Base-by-base conservation (phyloP, 1,140 invertebrate genomes). In the Galendromus occidentalis region DNA sequence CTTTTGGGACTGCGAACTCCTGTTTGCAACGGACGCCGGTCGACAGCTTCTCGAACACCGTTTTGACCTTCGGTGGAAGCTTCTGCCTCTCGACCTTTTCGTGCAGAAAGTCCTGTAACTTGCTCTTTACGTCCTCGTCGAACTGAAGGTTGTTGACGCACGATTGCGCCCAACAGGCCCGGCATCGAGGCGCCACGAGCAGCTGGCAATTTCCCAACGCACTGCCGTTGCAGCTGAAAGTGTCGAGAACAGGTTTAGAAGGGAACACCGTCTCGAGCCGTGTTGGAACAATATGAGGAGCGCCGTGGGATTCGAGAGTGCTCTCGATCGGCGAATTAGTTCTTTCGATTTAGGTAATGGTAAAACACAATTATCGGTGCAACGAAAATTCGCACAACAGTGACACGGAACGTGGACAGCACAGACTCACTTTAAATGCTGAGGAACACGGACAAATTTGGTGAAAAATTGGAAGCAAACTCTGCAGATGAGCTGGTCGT, bases 361-460 rank as follows among this genome's bases (percentile, higher is more conserved):
- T n/a, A n/a, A n/a, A n/a, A n/a, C n/a, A n/a, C n/a, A n/a, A n/a
- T n/a, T n/a, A n/a, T n/a, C n/a, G 33, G 9, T 6, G 9, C 4
- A 9, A 39, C 9, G 33, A 39, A 9, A 39, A 39, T 39, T 39
- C 33, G 33, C 4, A 39, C 33, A 39, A 39, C 4, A 39, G 9
- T 39, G 33, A 39, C 4, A 39, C 33, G 33, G 33, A 4, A 39
- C 33, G 33, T 6, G 33, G 33, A 59, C 14, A 25, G n/a, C 14
- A 29, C 14, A 59, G 14, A 59, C 51, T 18, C 14, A 59, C 51
- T 33, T 59, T 25, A 59, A 25, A 25, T 59, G 51, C 14, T 20
- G 51, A 25, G 51, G 51, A 59, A 59, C 51, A 59, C 51, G 51
- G 33, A 59, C 51, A 59, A 59, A 59, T 25, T 59, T 59, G 17